phyloP scores from a whole-genome alignment of 2,888 invertebrate genomes.

The Trichacis sp. region DNA sequence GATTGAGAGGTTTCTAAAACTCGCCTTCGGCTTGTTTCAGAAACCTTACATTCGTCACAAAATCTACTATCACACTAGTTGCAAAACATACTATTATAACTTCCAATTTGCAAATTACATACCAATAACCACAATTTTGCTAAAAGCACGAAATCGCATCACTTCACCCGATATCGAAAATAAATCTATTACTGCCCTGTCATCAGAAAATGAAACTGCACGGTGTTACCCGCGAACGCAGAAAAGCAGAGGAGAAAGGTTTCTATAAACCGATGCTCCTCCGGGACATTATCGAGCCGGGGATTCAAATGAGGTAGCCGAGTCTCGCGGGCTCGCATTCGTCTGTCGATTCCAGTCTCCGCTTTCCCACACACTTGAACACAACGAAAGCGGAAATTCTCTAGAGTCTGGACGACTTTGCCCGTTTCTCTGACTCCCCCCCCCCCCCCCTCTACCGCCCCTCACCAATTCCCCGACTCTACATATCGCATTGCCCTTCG shows the following conservation, averaged over 20 bases:
- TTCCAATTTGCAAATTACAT: too few species aligned
- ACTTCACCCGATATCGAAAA: neutral
- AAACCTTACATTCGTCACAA: too few species aligned
- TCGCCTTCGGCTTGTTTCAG: too few species aligned
- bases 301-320: slow-evolving; percentile 54
- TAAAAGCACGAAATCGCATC: too few species aligned
- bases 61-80: too few species aligned
- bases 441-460: slow-evolving; percentile 18
- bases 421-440: slow-evolving; percentile 13
- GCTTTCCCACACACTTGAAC: slow-evolving; percentile 4
- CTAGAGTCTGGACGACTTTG: slow-evolving; percentile 48
- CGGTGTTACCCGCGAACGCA: neutral
- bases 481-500: slow-evolving; percentile 40
- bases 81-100: too few species aligned
- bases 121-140: too few species aligned
- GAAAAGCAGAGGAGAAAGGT: neutral
- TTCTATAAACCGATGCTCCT: slow-evolving; percentile 53
- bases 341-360: slow-evolving; percentile 15
- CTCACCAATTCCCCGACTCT: slow-evolving; percentile 11
- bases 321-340: slow-evolving; percentile 6
- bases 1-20: too few species aligned
- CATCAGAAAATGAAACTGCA: slow-evolving; percentile 2
- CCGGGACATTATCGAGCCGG: slow-evolving; percentile 58
- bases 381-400: slow-evolving; percentile 34
- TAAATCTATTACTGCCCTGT: slow-evolving; percentile 3